phyloP scores from a whole-genome alignment of 2,888 invertebrate species.

The Ischnus inquisitorius region DNA sequence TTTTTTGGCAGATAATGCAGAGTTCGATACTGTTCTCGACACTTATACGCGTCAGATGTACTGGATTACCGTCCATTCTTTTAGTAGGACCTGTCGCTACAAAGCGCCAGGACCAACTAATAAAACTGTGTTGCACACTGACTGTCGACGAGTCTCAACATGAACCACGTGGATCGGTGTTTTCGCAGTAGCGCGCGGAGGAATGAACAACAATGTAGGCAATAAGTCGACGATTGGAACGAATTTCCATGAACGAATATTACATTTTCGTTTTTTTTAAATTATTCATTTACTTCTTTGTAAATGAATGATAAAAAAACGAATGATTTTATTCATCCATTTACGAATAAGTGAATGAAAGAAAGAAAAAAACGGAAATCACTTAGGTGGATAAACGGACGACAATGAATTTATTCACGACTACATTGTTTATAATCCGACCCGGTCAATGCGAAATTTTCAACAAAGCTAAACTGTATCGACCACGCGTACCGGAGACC shows the following conservation, averaged over 20 bases:
- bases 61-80: conserved; percentile 1
- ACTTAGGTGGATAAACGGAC: too few species aligned
- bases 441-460: too few species aligned
- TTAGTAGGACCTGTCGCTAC: neutral
- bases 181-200: neutral
- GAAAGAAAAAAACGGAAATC: too few species aligned
- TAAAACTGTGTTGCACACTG: neutral
- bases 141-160: conserved; percentile 3
- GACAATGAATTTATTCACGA: too few species aligned
- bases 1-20: conserved; percentile 48
- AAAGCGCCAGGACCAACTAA: conserved; percentile 15
- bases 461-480: too few species aligned
- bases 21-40: neutral
- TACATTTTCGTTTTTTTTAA: neutral
- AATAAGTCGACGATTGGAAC: neutral
- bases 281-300: neutral
- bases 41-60: conserved; percentile 2
- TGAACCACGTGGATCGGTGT: neutral
- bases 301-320: too few species aligned
- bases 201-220: conserved; percentile 4
- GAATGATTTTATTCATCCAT: too few species aligned
- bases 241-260: neutral
- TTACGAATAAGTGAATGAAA: too few species aligned
- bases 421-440: too few species aligned
- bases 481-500: too few species aligned